These are phyloP conservation scores for Zoanthus sansibaricus DNA, from an alignment of 92 coral and sea anemone species.

Conservation along the genomic window DNA sequence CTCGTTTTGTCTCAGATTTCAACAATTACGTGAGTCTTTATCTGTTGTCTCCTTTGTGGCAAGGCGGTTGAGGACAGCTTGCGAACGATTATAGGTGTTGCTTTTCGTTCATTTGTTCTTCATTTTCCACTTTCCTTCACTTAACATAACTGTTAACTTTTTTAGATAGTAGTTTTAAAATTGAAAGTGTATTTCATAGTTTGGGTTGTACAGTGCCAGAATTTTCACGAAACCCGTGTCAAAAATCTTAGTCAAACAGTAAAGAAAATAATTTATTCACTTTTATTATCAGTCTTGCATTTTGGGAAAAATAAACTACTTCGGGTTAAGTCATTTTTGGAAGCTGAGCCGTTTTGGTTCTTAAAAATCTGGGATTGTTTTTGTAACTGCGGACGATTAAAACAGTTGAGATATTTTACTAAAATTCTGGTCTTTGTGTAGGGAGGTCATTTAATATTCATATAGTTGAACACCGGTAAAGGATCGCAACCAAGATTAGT, in stretches of 20 bases:
- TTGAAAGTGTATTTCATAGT: not conserved
- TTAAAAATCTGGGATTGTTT: not conserved
- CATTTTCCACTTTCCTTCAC: not conserved
- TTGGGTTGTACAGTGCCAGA: not conserved
- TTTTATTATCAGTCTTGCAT: not conserved
- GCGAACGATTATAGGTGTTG: not conserved
- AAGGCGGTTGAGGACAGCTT: slow-evolving; percentile 22
- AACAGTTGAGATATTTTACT: not conserved
- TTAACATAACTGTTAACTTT: not conserved
- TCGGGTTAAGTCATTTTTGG: not conserved
- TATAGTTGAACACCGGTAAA: not conserved
- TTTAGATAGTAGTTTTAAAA: not conserved
- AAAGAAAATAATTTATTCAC: slow-evolving; percentile 32
- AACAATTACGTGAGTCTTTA: not conserved
- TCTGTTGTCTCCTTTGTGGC: slow-evolving; percentile 47
- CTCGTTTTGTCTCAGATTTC: slow-evolving; percentile 21
- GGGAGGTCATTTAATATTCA: not conserved
- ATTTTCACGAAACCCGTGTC: not conserved
- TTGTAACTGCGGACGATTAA: not conserved
- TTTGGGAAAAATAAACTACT: too few relatives aligned
- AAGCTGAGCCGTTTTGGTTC: not conserved
- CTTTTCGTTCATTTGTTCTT: not conserved
- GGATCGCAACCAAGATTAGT: not conserved
- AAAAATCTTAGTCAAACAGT: not conserved
- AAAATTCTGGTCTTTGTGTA: not conserved